Base-by-base conservation (phyloP, 2,888 invertebrate species). In the Alloscopus bannaensis region DNA sequence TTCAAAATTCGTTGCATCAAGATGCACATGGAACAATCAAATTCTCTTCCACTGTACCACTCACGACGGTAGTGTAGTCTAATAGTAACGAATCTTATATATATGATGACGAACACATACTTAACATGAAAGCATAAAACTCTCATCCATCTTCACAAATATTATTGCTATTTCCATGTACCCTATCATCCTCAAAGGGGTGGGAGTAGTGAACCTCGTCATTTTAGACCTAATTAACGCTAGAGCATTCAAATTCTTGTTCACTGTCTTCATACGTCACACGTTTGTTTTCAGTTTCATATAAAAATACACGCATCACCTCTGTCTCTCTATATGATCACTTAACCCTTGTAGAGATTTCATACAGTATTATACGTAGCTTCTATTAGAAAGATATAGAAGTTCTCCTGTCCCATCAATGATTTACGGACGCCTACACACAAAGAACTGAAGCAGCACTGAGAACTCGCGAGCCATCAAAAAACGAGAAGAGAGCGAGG, bases 251-350 rank as follows among this genome's bases (percentile, higher is more conserved):
- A 16, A 47, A 20, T 69, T n/a, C n/a, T n/a, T n/a, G n/a, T n/a
- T n/a, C n/a, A n/a, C 59, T 29, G 36, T 18, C 64, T 20, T 65
- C 40, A 29, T 24, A 64, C 8, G 26, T 73, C 55, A 42, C 65
- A 45, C 36, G 62, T 66, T 77, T 69, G 47, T 69, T 60, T 69
- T 16, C 52, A 52, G 68, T 62, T 77, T 64, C 76, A 77, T 77
- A 77, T 60, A 77, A 77, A 77, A 77, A 77, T 77, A 77, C 76
- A 62, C 69, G 36, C 76, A 77, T 69, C 76, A 68, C 60, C 28
- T 60, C 42, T 55, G 40, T 69, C 28, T 60, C 42, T 55, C 36
- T 69, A 3, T 47, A 47, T 36, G 18, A 36, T 64, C 28, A 64
- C 47, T 28, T 64, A 64, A 4, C n/a, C 13, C 11, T 47, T 60